Base-by-base conservation (phyloP, 2,888 invertebrate genomes). In the Auanema freiburgensis region DNA sequence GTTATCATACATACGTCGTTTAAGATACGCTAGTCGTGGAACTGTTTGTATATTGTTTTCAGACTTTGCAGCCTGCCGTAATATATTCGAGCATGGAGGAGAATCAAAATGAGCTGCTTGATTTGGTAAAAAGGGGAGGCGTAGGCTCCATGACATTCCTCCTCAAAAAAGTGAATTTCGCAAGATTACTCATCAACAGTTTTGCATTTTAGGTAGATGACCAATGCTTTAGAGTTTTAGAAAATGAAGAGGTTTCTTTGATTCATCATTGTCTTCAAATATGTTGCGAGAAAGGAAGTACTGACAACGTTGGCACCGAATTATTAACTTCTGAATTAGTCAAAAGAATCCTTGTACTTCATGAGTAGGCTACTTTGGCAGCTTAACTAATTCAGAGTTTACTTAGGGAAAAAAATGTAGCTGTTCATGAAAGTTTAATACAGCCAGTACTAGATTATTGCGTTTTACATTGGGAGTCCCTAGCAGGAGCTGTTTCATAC, bases 401-500 rank as follows among this genome's bases (percentile, higher is more conserved):
- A 3, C 3, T 5, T 10, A 46, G 46, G 16, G 46, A 46, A 18
- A 46, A 46, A 5, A 6, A 16, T 16, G 46, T 46, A 3, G 3
- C 46, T 46, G 4, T 46, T 18, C 46, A 16, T 46, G 16, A 16
- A 21, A 46, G 21, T 5, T 46, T 46, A 21, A 16, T 46, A 3
- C 46, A 46, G 6, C 46, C 10, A 18, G 21, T 46, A 18, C 10
- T 46, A 16, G 46, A 46, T 46, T 16, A 18, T 46, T 16, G 16
- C 10, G 16, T 18, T 21, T 10, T 16, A 18, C 21, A 46, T 43
- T 77, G 77, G 77, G 71, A 74, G 43, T 68, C 66, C 51, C 50
- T 67, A 11, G 65, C 70, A 0, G 77, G 72, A 51, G 62, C 69
- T 21, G 73, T 74, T 4, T 72, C 72, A 44, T 66, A 77, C 49